Conservation (phyloP, 2,113 vertebrate species). For the Grallaria varia region DNA sequence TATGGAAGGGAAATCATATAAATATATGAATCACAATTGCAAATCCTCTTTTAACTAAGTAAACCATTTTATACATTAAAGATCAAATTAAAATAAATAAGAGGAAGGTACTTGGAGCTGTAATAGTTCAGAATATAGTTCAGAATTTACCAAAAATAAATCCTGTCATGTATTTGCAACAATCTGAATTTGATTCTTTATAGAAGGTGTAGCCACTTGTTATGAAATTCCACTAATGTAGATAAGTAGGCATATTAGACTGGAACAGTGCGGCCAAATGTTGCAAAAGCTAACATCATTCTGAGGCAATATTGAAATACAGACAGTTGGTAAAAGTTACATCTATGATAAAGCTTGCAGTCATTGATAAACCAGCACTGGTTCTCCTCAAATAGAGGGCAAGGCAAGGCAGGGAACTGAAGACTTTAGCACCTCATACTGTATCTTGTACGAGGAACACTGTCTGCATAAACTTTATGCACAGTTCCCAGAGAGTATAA, state of each 20-base stretch:
- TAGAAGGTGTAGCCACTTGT: background rate
- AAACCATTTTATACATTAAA: background rate
- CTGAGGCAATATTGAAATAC: background rate
- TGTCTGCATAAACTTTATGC: background rate
- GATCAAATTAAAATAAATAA: too few species aligned
- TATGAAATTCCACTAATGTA: background rate
- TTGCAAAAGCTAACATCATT: background rate
- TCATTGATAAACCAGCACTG: background rate
- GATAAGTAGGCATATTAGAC: background rate
- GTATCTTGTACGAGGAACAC: rapidly evolving
- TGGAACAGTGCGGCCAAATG: background rate
- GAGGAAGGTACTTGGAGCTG: background rate
- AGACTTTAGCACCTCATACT: background rate
- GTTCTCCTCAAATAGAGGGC: background rate
- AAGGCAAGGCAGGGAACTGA: background rate
- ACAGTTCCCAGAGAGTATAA: background rate
- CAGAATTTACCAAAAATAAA: background rate
- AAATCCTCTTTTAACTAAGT: background rate
- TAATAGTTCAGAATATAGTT: background rate
- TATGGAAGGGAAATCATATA: background rate
- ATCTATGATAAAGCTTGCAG: background rate
- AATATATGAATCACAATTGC: background rate
- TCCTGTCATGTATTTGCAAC: rapidly evolving
- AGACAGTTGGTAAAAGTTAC: background rate
- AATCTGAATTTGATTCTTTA: background rate